These are phyloP conservation scores for Scytalopus superciliaris DNA, from an alignment of 2,113 vertebrate genomes.

Conservation along the genomic window DNA sequence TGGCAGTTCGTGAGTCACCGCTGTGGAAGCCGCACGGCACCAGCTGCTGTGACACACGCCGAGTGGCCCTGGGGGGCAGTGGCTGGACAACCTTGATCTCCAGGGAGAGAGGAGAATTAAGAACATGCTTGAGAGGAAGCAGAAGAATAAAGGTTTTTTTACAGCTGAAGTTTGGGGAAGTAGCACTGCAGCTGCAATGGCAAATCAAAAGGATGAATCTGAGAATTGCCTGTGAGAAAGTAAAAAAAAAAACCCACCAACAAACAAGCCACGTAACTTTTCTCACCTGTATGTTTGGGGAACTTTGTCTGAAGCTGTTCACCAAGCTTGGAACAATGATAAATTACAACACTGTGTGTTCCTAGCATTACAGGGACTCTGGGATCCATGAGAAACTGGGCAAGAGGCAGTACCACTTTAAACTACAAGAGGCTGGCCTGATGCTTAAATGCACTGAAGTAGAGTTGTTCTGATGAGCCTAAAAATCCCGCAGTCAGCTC, in stretches of 20 bases:
- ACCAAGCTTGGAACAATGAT: background rate
- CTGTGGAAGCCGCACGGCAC: background rate
- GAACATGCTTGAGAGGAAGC: background rate
- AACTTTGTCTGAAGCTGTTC: background rate
- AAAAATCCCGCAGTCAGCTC: background rate
- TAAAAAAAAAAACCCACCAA: background rate
- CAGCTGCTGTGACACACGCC: background rate
- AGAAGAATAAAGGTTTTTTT: background rate
- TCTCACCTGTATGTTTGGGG: background rate
- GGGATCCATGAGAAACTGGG: background rate
- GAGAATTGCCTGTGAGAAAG: background rate
- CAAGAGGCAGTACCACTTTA: background rate
- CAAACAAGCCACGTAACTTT: background rate
- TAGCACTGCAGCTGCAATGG: background rate
- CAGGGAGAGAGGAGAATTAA: background rate
- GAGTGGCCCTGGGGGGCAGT: background rate
- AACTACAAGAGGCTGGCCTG: background rate
- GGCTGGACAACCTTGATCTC: background rate
- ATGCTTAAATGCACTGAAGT: background rate
- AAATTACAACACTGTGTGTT: background rate
- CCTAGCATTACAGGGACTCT: background rate
- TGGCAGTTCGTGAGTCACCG: background rate
- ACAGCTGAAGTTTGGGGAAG: background rate
- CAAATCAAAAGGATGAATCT: background rate
- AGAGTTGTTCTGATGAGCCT: background rate